Conservation (phyloP, 2,113 vertebrate species). For the Fregetta grallaria region DNA sequence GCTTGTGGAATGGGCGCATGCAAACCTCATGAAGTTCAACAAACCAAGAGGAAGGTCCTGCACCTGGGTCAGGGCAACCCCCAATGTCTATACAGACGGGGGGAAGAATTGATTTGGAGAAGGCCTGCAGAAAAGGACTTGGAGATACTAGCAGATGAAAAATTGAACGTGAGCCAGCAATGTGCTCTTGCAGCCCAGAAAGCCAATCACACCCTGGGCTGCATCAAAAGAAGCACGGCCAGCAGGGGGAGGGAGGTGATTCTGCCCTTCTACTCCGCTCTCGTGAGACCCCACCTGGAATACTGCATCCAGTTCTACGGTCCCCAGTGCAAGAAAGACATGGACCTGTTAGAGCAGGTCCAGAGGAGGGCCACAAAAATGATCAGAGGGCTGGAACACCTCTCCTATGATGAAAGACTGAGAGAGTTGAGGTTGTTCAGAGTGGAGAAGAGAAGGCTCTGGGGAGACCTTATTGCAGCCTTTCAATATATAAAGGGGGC, state of each 20-base stretch:
- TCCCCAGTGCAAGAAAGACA: not conserved
- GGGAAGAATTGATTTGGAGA: not conserved
- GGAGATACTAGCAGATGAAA: not conserved
- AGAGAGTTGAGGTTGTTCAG: not conserved
- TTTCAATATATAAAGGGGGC: not conserved
- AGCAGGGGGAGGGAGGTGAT: not conserved
- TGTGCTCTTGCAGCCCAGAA: not conserved
- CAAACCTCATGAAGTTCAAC: not conserved
- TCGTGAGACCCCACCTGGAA: not conserved
- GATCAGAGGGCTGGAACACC: not conserved
- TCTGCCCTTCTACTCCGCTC: not conserved
- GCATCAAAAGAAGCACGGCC: not conserved
- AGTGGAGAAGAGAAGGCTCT: not conserved
- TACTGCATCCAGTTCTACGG: not conserved
- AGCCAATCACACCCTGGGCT: not conserved
- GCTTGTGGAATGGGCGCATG: not conserved
- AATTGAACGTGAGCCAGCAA: accelerated
- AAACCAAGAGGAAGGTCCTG: not conserved
- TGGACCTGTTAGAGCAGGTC: not conserved
- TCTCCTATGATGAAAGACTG: not conserved
- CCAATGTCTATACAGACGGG: not conserved
- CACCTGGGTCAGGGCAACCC: not conserved
- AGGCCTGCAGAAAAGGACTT: not conserved
- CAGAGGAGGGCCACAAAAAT: not conserved
- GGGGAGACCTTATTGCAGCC: not conserved